A percentile compares a stretch with the other conserved stretches of the same genome.
phyloP scores from a whole-genome alignment of 2,797 vertebrate genomes.

The Delichon dasypus region DNA sequence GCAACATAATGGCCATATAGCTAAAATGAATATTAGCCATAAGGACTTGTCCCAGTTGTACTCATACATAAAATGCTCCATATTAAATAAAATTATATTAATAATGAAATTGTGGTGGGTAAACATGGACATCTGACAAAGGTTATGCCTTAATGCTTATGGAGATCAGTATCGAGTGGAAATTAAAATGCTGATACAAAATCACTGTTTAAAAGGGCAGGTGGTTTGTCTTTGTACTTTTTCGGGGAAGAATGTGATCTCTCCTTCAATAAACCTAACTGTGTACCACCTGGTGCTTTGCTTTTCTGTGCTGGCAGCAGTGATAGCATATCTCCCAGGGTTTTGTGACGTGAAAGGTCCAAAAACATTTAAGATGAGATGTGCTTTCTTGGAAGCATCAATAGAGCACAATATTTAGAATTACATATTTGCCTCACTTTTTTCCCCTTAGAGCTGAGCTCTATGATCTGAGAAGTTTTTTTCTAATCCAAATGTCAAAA shows the following conservation, averaged over 20 bases:
- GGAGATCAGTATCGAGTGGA: neutral
- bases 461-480: neutral
- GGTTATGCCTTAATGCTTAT: neutral
- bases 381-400: neutral
- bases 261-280: neutral
- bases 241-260: neutral
- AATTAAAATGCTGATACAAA: neutral
- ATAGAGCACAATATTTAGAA: neutral
- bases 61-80: neutral
- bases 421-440: neutral
- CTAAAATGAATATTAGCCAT: neutral
- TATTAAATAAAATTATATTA: neutral
- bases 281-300: neutral
- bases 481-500: neutral
- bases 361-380: neutral
- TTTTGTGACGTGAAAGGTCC: neutral
- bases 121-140: neutral
- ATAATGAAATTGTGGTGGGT: neutral
- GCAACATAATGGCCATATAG: neutral
- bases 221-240: neutral
- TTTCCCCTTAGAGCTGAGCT: neutral
- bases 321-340: neutral
- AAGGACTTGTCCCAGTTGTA: neutral
- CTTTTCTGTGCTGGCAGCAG: neutral
- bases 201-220: neutral